phyloP scores from a whole-genome alignment of 2,888 invertebrate species.

The Drepanosiphum platanoidis region DNA sequence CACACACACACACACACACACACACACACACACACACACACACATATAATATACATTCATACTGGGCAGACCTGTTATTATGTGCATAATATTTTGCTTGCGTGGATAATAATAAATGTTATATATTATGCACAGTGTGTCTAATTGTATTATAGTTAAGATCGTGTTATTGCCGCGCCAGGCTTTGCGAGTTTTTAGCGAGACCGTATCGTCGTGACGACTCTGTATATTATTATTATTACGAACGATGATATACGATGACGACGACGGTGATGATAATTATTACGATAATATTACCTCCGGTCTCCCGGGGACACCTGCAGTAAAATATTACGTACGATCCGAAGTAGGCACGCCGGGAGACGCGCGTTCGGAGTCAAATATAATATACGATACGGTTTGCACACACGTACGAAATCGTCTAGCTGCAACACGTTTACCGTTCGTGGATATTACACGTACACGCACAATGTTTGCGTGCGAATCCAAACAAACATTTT shows the following conservation, averaged over 20 bases:
- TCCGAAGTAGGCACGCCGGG: neutral
- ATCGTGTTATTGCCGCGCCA: neutral
- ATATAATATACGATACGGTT: neutral
- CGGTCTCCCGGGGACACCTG: neutral
- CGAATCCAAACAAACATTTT: too few species aligned
- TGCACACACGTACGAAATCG: neutral
- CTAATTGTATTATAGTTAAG: neutral
- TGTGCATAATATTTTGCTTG: neutral
- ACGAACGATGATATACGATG: slow-evolving; percentile 14
- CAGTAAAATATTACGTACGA: neutral
- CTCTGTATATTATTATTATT: too few species aligned
- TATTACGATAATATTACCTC: neutral
- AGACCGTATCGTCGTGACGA: neutral
- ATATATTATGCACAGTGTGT: neutral
- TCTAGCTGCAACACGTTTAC: neutral
- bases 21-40: neutral
- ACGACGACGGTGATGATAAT: slow-evolving; percentile 26
- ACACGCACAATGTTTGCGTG: too few species aligned
- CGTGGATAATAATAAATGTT: neutral
- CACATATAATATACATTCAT: neutral
- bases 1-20: neutral
- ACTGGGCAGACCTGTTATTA: neutral
- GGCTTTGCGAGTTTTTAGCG: slow-evolving; percentile 10
- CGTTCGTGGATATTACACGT: too few species aligned
- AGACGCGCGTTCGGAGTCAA: neutral